Percentiles rank a stretch among this genome's conserved stretches.
Conservation (phyloP, 2,113 vertebrate species). For the Pomatorhinus ruficollis region DNA sequence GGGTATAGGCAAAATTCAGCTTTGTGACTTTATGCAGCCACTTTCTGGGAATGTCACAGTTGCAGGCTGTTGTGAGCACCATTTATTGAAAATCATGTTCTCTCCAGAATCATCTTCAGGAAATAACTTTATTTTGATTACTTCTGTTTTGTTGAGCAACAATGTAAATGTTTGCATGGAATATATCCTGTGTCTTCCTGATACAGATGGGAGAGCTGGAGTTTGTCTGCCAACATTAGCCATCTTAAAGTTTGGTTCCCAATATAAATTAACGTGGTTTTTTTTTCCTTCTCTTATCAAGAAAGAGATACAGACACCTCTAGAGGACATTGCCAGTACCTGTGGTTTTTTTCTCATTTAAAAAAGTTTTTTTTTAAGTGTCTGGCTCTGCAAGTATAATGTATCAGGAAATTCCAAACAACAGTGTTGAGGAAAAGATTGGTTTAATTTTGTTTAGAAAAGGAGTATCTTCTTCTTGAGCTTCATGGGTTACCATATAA, state of each 20-base stretch:
- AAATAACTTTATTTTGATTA: neutral
- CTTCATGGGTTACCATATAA: neutral
- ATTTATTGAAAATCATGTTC: neutral
- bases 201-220: neutral
- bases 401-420: neutral
- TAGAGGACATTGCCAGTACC: neutral
- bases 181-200: neutral
- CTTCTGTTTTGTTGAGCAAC: neutral
- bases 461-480: neutral
- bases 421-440: neutral
- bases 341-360: neutral
- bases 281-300: neutral
- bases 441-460: neutral
- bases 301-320: neutral
- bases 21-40: neutral
- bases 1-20: neutral
- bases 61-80: neutral
- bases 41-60: neutral
- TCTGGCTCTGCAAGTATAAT: neutral
- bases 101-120: neutral
- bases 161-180: neutral
- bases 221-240: neutral
- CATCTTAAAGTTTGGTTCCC: neutral
- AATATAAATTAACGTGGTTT: neutral
- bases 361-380: neutral